A percentile compares a stretch with the other conserved stretches of the same genome.
phyloP scores from a whole-genome alignment of 2,797 vertebrate genomes.

The Cercopithecus hamlyni region DNA sequence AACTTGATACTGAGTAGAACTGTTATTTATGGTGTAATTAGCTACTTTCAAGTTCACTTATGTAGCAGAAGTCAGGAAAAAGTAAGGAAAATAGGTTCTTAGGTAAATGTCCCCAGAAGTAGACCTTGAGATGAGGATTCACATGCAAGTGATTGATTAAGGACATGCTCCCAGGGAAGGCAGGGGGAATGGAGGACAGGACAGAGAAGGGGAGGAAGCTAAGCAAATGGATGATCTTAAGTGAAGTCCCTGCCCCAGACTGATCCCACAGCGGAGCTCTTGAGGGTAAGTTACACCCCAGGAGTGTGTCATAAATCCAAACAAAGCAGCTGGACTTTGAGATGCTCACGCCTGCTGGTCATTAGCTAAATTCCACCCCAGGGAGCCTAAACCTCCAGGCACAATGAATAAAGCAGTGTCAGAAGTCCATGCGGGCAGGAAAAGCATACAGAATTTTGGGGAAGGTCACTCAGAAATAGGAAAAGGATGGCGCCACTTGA shows the following conservation, averaged over 20 bases:
- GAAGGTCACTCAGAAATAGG: background rate
- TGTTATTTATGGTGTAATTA: constrained; percentile 5
- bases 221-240: background rate
- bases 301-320: background rate
- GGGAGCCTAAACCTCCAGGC: background rate
- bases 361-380: background rate
- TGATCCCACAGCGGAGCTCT: background rate
- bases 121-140: background rate
- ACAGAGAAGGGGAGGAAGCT: background rate
- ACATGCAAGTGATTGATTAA: background rate
- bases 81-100: background rate
- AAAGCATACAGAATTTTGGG: background rate
- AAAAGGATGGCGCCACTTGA: background rate
- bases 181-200: background rate
- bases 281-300: background rate
- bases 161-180: background rate
- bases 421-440: background rate
- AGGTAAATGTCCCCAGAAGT: background rate
- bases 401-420: background rate
- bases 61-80: background rate
- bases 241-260: background rate
- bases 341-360: background rate
- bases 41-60: constrained; percentile 12
- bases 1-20: background rate
- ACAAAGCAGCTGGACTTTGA: background rate